A percentile compares a stretch with the other conserved stretches of the same genome.
These are phyloP conservation scores for Apantesis nais DNA, from an alignment of 2,888 invertebrate species.

Conservation along the genomic window DNA sequence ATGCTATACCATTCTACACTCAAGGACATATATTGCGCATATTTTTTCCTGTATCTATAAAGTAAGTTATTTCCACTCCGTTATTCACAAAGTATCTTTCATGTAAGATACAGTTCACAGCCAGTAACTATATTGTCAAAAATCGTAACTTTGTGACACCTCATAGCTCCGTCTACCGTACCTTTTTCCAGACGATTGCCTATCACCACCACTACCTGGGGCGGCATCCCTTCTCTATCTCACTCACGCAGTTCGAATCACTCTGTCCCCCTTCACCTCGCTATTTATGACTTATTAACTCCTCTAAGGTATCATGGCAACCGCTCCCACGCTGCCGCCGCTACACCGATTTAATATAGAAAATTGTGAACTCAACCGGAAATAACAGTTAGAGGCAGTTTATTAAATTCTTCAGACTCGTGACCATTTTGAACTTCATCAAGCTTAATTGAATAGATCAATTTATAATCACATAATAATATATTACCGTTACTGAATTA, in stretches of 20 bases:
- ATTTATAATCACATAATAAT: background rate
- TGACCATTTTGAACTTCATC: constrained; percentile 39
- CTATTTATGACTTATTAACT: constrained; percentile 86
- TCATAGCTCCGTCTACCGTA: constrained; percentile 71
- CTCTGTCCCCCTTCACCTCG: constrained; percentile 63
- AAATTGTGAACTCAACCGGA: constrained; percentile 80
- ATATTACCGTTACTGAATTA: background rate
- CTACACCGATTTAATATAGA: constrained; percentile 80
- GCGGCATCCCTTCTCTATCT: constrained; percentile 59
- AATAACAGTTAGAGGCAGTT: constrained; percentile 71
- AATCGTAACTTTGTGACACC: constrained; percentile 72
- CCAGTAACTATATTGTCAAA: constrained; percentile 54
- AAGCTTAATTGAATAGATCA: constrained; percentile 17
- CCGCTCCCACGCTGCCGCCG: constrained; percentile 67
- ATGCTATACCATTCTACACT: background rate
- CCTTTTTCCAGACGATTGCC: constrained; percentile 84
- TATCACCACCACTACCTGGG: constrained; percentile 76
- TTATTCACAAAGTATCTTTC: constrained; percentile 27
- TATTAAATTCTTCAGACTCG: constrained; percentile 76
- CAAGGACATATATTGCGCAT: background rate
- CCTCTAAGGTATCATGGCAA: constrained; percentile 84
- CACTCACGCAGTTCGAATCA: constrained; percentile 46
- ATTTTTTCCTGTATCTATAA: background rate
- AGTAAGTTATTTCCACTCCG: constrained; percentile 10
- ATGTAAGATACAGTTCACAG: constrained; percentile 27